Conservation (phyloP, 1,140 invertebrate species). For the Drosophila guanche region DNA sequence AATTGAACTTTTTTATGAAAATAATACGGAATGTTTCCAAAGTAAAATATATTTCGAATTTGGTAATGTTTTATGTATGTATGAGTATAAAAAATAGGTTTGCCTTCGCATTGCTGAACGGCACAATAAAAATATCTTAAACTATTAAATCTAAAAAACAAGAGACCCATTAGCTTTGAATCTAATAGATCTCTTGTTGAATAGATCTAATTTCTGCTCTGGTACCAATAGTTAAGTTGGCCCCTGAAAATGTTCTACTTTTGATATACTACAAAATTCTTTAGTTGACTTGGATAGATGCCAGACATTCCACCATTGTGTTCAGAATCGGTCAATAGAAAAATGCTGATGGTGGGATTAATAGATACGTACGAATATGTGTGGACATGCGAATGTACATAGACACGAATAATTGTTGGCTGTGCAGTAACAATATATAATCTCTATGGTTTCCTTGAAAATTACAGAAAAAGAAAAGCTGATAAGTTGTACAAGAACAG, state of each 20-base stretch:
- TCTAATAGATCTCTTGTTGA: too few relatives aligned
- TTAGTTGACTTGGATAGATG: conserved; percentile 62
- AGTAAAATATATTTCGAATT: too few relatives aligned
- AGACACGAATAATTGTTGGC: too few relatives aligned
- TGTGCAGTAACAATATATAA: not conserved
- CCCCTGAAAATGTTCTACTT: conserved; percentile 40
- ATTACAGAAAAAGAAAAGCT: conserved; percentile 69
- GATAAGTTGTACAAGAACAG: conserved; percentile 68
- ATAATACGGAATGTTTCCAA: too few relatives aligned
- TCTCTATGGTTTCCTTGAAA: not conserved
- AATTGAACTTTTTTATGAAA: too few relatives aligned
- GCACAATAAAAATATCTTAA: too few relatives aligned
- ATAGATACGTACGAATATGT: not conserved
- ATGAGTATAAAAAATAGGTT: too few relatives aligned
- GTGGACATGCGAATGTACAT: too few relatives aligned
- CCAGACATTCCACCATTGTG: conserved; percentile 68
- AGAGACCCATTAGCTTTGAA: not conserved
- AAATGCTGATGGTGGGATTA: conserved; percentile 28
- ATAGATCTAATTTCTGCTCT: too few relatives aligned
- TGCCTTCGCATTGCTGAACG: too few relatives aligned
- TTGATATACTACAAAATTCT: conserved; percentile 61
- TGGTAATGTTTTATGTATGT: too few relatives aligned
- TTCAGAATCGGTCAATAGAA: conserved; percentile 33
- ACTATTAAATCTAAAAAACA: not conserved
- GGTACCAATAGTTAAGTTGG: too few relatives aligned